Evolutionary conservation across 2,113 vertebrate genomes (phyloP), one percentile per base, ranked within the genome.

Genomic region (Neogobius melanostomus): DNA sequence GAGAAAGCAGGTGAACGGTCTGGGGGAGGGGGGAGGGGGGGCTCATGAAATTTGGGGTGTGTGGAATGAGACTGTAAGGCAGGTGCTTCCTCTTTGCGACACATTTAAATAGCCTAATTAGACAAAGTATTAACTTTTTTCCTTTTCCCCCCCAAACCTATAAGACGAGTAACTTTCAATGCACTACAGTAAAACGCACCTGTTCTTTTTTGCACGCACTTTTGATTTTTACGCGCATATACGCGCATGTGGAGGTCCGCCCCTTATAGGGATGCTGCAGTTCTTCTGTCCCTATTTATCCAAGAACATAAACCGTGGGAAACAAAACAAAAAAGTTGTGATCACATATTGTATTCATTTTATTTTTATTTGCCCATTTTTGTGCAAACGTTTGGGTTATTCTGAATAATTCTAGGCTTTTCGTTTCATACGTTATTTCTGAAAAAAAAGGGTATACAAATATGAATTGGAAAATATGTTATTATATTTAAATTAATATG

Each of bases 81-180:
- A 94, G 89, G 90, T 92, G 91, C 91, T 93, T 85, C 88, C 85
- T 88, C 69, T 81, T 75, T 91, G 91, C 89, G 92, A 92, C 85
- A 64, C 81, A 76, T 71, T 80, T 81, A 86, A 70, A 73, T 74
- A 28, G 28, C 1, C 28, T 2, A 88, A 91, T 93, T 90, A 94
- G 92, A 88, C 90, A 89, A 91, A 74, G 64, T 12, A 48, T 50
- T n/a, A 6, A n/a, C 6, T 28, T 11, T 54, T 87, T 68, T 61
- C 83, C 90, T n/a, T n/a, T 85, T 28, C 28, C 3, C 28, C 3
- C 28, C 28, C 28, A 15, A 51, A 78, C 86, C 68, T 61, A 51
- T 44, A 60, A 64, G 61, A 36, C 73, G 48, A 74, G 11, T 11
- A 46, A 54, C 45, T 61, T 49, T 60, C 7, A 17, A 7, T 17